Evolutionary conservation across 1,140 invertebrate genomes (phyloP).

Genomic region (Solenopsis fugax): DNA sequence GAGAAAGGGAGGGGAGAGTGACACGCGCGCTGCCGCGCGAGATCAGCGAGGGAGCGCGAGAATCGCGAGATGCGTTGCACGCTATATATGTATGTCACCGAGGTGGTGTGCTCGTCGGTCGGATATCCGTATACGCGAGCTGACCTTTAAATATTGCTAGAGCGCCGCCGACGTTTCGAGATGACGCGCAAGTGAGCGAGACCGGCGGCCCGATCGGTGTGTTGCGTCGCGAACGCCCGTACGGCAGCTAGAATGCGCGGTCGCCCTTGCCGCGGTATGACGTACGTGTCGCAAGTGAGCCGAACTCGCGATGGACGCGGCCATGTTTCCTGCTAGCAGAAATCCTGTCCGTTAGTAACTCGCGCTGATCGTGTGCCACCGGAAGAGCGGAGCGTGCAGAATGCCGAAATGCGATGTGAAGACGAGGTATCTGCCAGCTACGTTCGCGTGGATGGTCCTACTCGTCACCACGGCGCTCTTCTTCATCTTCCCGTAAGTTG

Average conservation of each 20-base stretch:
- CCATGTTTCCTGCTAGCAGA: conserved; percentile 86
- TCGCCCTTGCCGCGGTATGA: conserved; percentile 65
- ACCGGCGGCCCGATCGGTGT: conserved; percentile 46
- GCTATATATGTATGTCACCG: conserved; percentile 75
- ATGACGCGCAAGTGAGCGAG: conserved; percentile 71
- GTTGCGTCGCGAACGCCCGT: conserved; percentile 65
- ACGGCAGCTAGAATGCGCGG: conserved; percentile 71
- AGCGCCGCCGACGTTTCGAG: conserved; percentile 72
- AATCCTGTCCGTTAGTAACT: conserved; percentile 80
- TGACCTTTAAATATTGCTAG: conserved; percentile 75
- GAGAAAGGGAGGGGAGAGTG: background rate
- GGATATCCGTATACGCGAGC: conserved; percentile 58
- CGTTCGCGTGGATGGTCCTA: conserved; percentile 97
- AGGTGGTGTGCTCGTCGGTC: conserved; percentile 72
- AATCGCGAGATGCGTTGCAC: conserved; percentile 8
- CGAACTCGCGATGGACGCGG: conserved; percentile 83
- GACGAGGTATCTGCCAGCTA: conserved; percentile 97
- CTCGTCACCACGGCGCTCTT: conserved; percentile 96
- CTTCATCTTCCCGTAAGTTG: conserved; percentile 98
- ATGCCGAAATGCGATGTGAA: conserved; percentile 97
- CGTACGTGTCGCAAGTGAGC: conserved; percentile 77
- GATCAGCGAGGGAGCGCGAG: conserved; percentile 22
- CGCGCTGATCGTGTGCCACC: conserved; percentile 67
- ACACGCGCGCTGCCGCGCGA: conserved; percentile 45
- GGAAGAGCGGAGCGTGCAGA: conserved; percentile 85